These are phyloP conservation scores for Pristionchus entomophagus DNA, from an alignment of 2,888 invertebrate species.

Conservation along the genomic window DNA sequence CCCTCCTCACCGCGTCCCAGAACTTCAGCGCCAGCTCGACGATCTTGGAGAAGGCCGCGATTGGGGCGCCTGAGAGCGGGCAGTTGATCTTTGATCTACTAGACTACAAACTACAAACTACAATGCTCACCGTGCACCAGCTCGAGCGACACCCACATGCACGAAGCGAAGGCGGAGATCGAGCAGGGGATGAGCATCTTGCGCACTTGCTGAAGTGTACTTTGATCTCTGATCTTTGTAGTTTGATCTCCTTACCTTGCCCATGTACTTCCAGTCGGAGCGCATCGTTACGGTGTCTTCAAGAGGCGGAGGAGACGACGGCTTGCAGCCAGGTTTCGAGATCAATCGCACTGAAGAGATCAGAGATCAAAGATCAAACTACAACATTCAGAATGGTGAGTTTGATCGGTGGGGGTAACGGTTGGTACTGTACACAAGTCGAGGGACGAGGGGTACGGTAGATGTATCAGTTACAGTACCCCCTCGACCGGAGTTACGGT, in stretches of 20 bases:
- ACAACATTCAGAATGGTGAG: neutral
- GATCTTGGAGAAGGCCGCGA: constrained; percentile 43
- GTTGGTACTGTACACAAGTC: too few species aligned
- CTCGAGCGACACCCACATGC: constrained; percentile 46
- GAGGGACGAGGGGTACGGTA: too few species aligned
- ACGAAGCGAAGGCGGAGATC: constrained; percentile 43
- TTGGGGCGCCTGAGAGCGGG: neutral
- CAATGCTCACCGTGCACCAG: constrained; percentile 31
- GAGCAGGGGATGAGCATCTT: constrained; percentile 44
- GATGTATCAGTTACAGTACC: neutral
- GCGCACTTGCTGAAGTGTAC: constrained; percentile 23
- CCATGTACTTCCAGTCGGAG: constrained; percentile 37
- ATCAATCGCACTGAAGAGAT: too few species aligned
- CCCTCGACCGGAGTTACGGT: neutral
- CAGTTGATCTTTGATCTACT: neutral
- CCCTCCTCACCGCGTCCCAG: constrained; percentile 42
- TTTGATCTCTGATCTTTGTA: constrained; percentile 18
- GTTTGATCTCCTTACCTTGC: constrained; percentile 17
- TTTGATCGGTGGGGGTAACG: neutral
- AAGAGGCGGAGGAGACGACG: neutral
- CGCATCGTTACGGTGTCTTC: constrained; percentile 9
- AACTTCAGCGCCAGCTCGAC: constrained; percentile 42
- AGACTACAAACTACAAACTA: too few species aligned
- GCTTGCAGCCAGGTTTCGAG: too few species aligned
- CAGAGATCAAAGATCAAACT: neutral